Evolutionary conservation across 2,113 vertebrate genomes (phyloP).

Genomic region (Mola mola): DNA sequence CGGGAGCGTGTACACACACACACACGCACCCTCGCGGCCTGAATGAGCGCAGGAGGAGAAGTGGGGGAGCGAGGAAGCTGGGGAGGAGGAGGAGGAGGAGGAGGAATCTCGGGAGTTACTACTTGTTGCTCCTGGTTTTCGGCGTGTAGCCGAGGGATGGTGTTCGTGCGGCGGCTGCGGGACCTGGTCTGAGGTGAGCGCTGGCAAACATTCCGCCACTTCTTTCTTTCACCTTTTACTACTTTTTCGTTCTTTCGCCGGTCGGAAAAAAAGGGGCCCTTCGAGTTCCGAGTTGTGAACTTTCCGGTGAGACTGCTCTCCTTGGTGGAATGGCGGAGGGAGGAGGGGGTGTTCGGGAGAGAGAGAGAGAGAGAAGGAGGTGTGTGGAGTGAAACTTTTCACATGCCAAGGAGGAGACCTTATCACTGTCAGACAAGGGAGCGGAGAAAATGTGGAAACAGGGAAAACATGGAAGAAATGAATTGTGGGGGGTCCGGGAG

Average conservation of each 20-base stretch:
- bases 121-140: slow-evolving; percentile 81
- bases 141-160: slow-evolving; percentile 64
- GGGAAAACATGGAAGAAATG: background rate
- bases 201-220: slow-evolving; percentile 13
- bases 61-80: slow-evolving; percentile 48
- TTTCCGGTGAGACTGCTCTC: slow-evolving; percentile 21
- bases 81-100: slow-evolving; percentile 44
- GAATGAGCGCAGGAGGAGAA: slow-evolving; percentile 62
- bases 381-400: slow-evolving; percentile 53
- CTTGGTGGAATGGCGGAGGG: slow-evolving; percentile 51
- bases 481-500: background rate
- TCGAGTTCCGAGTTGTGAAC: slow-evolving; percentile 2
- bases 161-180: slow-evolving; percentile 64
- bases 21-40: slow-evolving; percentile 52
- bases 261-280: background rate
- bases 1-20: slow-evolving; percentile 30
- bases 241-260: background rate
- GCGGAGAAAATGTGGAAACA: slow-evolving; percentile 1
- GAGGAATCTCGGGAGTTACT: slow-evolving; percentile 69
- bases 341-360: slow-evolving; percentile 7
- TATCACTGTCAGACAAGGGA: slow-evolving; percentile 36
- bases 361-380: slow-evolving; percentile 33
- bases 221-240: background rate
- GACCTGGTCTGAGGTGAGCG: slow-evolving; percentile 74
- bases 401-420: slow-evolving; percentile 41